These are phyloP conservation scores for Gadus chalcogrammus DNA, from an alignment of 2,113 vertebrate genomes.

Conservation along the genomic window DNA sequence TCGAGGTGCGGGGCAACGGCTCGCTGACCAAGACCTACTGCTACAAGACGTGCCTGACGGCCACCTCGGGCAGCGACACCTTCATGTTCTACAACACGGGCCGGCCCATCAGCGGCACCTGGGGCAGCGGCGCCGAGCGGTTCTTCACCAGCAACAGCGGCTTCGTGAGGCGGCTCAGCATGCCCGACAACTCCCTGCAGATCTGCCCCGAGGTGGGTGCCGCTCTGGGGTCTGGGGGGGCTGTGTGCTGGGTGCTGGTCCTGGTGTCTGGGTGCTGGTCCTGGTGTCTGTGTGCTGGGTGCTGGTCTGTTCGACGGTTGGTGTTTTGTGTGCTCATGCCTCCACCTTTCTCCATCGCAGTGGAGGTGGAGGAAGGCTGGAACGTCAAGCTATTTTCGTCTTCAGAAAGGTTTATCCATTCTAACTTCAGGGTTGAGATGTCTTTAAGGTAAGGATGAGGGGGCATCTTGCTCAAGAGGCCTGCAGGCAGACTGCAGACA, in stretches of 20 bases:
- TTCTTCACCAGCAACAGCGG: slow-evolving; percentile 90
- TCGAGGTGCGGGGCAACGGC: slow-evolving; percentile 94
- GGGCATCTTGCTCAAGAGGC: too few relatives aligned
- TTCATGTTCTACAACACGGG: slow-evolving; percentile 99
- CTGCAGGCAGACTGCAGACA: too few relatives aligned
- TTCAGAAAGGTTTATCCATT: too few relatives aligned
- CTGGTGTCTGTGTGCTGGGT: too few relatives aligned
- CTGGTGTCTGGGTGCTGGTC: too few relatives aligned
- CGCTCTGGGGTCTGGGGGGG: too few relatives aligned
- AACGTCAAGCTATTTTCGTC: too few relatives aligned
- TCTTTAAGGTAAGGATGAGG: too few relatives aligned
- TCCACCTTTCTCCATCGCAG: background rate
- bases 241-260: too few relatives aligned
- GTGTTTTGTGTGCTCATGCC: background rate
- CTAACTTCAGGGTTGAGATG: too few relatives aligned
- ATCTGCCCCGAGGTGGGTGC: slow-evolving; percentile 70
- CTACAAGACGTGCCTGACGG: slow-evolving; percentile 95
- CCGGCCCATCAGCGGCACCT: slow-evolving; percentile 84
- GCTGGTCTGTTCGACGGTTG: too few relatives aligned
- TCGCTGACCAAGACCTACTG: slow-evolving; percentile 98
- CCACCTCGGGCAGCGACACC: slow-evolving; percentile 93
- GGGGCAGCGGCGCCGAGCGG: slow-evolving; percentile 81
- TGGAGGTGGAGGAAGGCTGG: too few relatives aligned
- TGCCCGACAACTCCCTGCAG: slow-evolving; percentile 79
- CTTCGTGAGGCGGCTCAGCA: slow-evolving; percentile 87